Percentiles rank a stretch among this genome's conserved stretches.
phyloP scores from a whole-genome alignment of 2,797 vertebrate species.

The Mus spretus region DNA sequence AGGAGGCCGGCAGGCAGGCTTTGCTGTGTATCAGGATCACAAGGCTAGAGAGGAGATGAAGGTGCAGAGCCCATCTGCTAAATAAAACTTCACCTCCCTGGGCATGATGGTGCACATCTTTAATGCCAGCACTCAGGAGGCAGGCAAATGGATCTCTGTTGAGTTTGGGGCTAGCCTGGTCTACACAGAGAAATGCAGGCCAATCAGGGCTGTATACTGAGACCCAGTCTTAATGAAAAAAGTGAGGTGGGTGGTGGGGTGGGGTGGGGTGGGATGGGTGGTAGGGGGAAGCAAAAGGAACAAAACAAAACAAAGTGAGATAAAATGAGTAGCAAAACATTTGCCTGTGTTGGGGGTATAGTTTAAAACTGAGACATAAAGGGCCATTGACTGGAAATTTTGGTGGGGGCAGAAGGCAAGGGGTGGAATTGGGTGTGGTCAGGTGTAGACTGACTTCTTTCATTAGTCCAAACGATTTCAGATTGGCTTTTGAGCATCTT shows the following conservation, averaged over 20 bases:
- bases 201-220: neutral
- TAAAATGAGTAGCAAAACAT: neutral
- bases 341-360: neutral
- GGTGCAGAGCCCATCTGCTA: neutral
- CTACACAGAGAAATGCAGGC: neutral
- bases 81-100: neutral
- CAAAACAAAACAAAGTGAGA: neutral
- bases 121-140: neutral
- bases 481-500: neutral
- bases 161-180: neutral
- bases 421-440: neutral
- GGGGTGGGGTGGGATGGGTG: accelerated
- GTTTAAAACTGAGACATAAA: neutral
- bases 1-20: neutral
- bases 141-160: neutral
- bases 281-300: neutral
- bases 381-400: neutral
- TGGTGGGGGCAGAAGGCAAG: neutral
- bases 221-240: neutral
- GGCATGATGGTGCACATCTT: neutral
- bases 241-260: neutral
- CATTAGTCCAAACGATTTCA: neutral
- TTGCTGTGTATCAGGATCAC: neutral
- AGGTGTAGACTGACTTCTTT: neutral
- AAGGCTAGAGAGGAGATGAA: no score